Percentiles rank a stretch among this genome's conserved stretches.
phyloP scores from a whole-genome alignment of 2,797 vertebrate genomes.

The Dendrocincla fuliginosa region DNA sequence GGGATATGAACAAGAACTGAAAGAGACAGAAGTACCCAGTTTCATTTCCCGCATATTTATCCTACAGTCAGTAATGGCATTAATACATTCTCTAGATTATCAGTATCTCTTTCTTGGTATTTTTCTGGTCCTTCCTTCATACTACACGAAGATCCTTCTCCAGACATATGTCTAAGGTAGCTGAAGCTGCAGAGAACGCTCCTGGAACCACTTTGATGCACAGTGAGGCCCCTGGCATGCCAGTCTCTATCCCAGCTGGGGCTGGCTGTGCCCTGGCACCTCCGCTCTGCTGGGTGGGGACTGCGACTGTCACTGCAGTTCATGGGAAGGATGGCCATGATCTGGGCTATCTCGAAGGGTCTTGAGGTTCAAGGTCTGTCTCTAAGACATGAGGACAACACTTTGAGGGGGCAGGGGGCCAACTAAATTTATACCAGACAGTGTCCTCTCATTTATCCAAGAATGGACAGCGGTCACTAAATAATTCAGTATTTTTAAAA shows the following conservation, averaged over 20 bases:
- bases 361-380: background rate
- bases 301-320: accelerated
- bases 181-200: background rate
- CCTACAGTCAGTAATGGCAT: background rate
- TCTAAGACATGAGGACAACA: background rate
- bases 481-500: background rate
- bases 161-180: background rate
- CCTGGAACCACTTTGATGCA: background rate
- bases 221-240: background rate
- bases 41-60: background rate
- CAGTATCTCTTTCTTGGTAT: background rate
- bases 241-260: background rate
- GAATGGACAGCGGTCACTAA: background rate
- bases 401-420: accelerated
- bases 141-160: background rate
- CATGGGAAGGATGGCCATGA: accelerated
- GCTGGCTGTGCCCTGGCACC: background rate
- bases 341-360: background rate
- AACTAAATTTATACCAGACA: background rate
- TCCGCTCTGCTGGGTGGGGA: background rate
- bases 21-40: background rate
- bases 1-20: background rate
- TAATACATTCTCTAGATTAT: background rate
- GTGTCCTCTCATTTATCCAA: background rate
- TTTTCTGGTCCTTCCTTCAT: background rate